Base-by-base conservation (phyloP, 1,140 invertebrate genomes). In the Bombus turneri region DNA sequence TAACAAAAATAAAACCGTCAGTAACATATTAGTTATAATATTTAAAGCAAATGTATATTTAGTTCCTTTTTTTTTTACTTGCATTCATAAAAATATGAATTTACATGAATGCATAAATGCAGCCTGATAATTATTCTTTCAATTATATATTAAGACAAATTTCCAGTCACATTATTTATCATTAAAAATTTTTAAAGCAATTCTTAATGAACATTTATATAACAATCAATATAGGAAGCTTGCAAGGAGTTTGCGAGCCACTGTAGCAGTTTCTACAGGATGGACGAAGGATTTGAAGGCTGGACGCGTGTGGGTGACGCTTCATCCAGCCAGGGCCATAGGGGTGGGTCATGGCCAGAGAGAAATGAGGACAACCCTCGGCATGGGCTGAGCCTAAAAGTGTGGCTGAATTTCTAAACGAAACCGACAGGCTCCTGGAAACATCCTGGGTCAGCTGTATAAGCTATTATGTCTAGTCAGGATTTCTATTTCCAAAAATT, bases 321-420 rank as follows among this genome's bases (percentile, higher is more conserved):
- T 72, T 64, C 69, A 85, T 76, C 76, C 86, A 87, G 79, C 88
- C 74, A 71, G 79, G 57, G 78, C 77, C 89, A 68, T 69, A 47
- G 91, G 90, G 90, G 91, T 93, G 93, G 94, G 94, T 94, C 94
- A 94, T 86, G 94, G 93, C 91, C 93, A 94, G 90, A 90, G 87
- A 93, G 87, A 93, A 94, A 94, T 80, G 92, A 92, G 94, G 93
- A 91, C 93, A 92, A 87, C 89, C 87, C 88, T 85, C 86, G 79
- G 41, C 66, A 28, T 81, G 73, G 31, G 72, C 69, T 74, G 79
- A 86, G 62, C 78, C 76, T 81, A 76, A 74, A 83, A 86, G 28
- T 53, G 66, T 47, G 41, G 25, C 41, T 66, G 82, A 53, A 34
- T 75, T 66, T 82, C 80, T 43, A 74, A 88, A 74, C 84, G 47